phyloP scores from a whole-genome alignment of 1,140 invertebrate species.

The Drosophila kikkawai region DNA sequence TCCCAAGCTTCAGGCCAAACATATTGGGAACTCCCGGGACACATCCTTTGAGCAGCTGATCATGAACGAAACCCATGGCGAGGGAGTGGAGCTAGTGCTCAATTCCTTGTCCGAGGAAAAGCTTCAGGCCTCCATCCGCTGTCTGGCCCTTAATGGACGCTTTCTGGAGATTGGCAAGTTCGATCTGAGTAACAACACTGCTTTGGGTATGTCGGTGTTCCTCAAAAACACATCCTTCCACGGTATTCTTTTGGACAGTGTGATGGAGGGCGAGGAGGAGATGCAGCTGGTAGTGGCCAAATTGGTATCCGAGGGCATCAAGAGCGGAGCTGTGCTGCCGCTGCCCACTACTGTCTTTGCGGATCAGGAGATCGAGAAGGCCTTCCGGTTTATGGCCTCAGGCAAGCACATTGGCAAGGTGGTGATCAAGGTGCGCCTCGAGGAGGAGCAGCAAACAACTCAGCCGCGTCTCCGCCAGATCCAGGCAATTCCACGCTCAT shows the following conservation, averaged over 20 bases:
- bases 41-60: conserved; percentile 96
- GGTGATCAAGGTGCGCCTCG: conserved; percentile 93
- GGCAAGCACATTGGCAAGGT: conserved; percentile 99
- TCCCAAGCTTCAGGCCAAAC: conserved; percentile 91
- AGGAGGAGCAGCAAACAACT: conserved; percentile 87
- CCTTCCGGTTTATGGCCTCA: conserved; percentile 97
- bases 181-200: conserved; percentile 95
- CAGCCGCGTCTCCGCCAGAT: conserved; percentile 87
- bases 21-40: conserved; percentile 97
- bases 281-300: conserved; percentile 91
- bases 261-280: conserved; percentile 88
- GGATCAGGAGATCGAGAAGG: conserved; percentile 95
- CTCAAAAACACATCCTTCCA: conserved; percentile 98
- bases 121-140: conserved; percentile 95
- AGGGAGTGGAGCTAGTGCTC: conserved; percentile 96
- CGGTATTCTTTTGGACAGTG: conserved; percentile 96
- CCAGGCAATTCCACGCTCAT: conserved; percentile 92
- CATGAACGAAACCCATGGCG: conserved; percentile 90
- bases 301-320: conserved; percentile 93
- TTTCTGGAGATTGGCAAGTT: conserved; percentile 99
- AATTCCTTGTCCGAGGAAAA: conserved; percentile 98
- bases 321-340: conserved; percentile 93
- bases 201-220: conserved; percentile 96
- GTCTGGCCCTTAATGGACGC: conserved; percentile 94
- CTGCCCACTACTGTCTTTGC: conserved; percentile 92